These are phyloP conservation scores for Piscicola geometra DNA, from an alignment of 2,888 invertebrate species.

Conservation along the genomic window DNA sequence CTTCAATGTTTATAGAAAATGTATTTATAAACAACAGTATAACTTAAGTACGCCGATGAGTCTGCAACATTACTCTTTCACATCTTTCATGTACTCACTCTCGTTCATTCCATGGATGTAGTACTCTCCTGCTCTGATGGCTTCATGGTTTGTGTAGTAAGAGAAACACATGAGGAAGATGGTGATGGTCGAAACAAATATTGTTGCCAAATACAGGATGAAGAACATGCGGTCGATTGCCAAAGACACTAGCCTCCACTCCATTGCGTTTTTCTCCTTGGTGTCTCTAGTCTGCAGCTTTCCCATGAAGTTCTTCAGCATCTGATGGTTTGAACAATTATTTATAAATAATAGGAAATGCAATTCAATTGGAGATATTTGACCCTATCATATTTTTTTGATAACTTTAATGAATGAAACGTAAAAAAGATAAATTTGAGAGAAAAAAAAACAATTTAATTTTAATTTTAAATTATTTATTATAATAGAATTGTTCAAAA, in stretches of 20 bases:
- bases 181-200: conserved; percentile 42
- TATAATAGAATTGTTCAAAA: neutral
- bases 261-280: conserved; percentile 47
- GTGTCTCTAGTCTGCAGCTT: conserved; percentile 47
- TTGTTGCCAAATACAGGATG: conserved; percentile 41
- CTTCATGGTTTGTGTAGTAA: conserved; percentile 32
- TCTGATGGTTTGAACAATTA: no score
- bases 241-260: conserved; percentile 44
- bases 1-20: no score
- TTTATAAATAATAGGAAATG: no score
- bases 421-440: neutral
- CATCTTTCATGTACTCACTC: conserved; percentile 1
- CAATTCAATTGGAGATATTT: no score
- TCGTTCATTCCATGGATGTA: neutral
- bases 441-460: neutral
- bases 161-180: conserved; percentile 38
- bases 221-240: conserved; percentile 44
- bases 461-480: neutral
- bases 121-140: neutral
- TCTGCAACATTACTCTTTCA: no score
- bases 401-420: neutral
- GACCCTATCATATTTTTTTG: no score
- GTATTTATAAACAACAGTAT: no score
- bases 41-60: no score
- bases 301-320: conserved; percentile 46